Conservation (phyloP, 2,888 invertebrate species). For the Herminia tarsipennalis region DNA sequence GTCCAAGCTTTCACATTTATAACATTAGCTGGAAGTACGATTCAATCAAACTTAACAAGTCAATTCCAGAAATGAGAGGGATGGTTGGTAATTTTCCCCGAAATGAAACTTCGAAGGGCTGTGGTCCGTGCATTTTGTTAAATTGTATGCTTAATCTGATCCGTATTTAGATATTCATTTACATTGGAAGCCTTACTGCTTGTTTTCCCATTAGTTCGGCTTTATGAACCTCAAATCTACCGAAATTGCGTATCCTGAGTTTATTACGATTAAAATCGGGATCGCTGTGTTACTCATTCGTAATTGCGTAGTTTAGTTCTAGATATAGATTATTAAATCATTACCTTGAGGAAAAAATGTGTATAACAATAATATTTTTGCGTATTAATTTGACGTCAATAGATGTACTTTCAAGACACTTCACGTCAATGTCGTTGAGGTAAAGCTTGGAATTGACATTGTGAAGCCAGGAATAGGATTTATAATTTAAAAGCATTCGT, state of each 20-base stretch:
- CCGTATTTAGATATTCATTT: conserved; percentile 48
- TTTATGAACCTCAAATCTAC: conserved; percentile 13
- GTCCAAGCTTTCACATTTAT: too few relatives aligned
- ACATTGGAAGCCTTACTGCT: conserved; percentile 39
- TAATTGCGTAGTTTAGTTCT: too few relatives aligned
- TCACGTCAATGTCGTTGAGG: conserved; percentile 21
- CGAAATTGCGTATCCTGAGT: conserved; percentile 20
- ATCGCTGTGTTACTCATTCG: too few relatives aligned
- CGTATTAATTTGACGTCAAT: too few relatives aligned
- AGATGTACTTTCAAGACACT: too few relatives aligned
- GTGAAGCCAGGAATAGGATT: conserved; percentile 30
- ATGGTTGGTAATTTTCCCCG: conserved; percentile 44
- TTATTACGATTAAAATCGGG: too few relatives aligned
- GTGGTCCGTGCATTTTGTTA: conserved; percentile 35
- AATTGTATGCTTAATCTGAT: conserved; percentile 45
- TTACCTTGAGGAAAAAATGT: too few relatives aligned
- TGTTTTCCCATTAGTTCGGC: conserved; percentile 30
- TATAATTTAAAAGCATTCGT: conserved; percentile 45
- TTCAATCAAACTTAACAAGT: conserved; percentile 45
- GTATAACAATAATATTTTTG: too few relatives aligned
- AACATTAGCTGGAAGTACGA: too few relatives aligned
- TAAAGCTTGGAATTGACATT: conserved; percentile 39
- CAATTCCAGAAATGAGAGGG: conserved; percentile 43
- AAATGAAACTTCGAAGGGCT: conserved; percentile 45
- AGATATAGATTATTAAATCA: too few relatives aligned